Evolutionary conservation across 2,797 vertebrate species (phyloP), one percentile per base, ranked within the genome.

Genomic region (Amblyraja radiata): DNA sequence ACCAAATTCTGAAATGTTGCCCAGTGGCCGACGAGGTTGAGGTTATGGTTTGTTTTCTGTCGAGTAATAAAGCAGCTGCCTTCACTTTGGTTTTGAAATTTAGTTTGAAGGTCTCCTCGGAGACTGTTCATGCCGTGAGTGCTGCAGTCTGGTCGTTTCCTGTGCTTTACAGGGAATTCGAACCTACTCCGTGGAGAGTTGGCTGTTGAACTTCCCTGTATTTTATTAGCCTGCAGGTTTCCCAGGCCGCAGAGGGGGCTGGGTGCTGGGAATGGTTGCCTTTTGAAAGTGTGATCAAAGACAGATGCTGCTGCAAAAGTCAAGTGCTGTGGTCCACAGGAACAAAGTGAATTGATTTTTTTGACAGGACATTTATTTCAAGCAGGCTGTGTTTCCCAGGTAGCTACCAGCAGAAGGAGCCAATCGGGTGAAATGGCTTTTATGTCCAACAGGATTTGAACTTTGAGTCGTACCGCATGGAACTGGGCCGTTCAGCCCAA

Each of bases 291-390:
- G 4, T 58, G 46, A 58, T 58, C 39, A 46, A 83, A 54, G 54
- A 83, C 79, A 81, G 46, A 10, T 23, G 5, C 8, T 83, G 80
- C 46, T 54, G 54, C 80, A 58, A 11, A 58, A 83, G 80, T 83
- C 80, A 83, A 83, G 80, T 58, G 80, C 46, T 83, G 80, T 83
- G 80, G 80, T 58, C 46, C 46, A 58, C 25, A 25, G 58, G 80
- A 83, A 54, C 80, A 3, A 46, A 58, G 46, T 58, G 54, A 83
- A 83, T 83, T 83, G 46, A 83, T 83, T 58, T 83, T 58, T 83
- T 83, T 83, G 80, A 58, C 80, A 58, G 46, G 54, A 54, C 80
- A 83, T 83, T 83, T 83, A 54, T 58, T 83, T 83, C 80, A 54
- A 21, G 25, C 10, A 25, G 21, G 9, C 46, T 58, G 39, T 58